Evolutionary conservation across 2,888 invertebrate species (phyloP).

Genomic region (Habrosyne pyritoides): DNA sequence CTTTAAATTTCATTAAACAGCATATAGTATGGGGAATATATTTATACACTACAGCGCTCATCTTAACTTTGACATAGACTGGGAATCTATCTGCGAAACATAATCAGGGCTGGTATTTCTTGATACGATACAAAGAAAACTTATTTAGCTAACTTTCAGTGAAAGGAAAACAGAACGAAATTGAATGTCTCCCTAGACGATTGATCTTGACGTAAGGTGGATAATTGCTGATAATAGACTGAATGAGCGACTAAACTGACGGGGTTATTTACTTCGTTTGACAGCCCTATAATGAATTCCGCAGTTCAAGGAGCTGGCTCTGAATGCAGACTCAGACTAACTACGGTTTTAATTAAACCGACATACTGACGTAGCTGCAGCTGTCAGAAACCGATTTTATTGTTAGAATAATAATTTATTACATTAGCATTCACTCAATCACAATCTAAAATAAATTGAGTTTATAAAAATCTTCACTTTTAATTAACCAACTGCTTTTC

Average conservation of each 20-base stretch:
- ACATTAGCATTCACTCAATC: not conserved
- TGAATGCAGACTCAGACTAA: conserved; percentile 40
- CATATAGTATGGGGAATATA: no score
- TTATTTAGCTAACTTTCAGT: not conserved
- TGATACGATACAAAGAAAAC: conserved; percentile 4
- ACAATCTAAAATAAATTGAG: not conserved
- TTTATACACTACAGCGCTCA: not conserved
- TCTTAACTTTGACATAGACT: not conserved
- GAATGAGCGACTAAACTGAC: conserved; percentile 15
- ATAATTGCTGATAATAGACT: not conserved
- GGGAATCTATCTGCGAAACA: not conserved
- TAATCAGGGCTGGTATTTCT: not conserved
- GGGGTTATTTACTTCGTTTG: conserved; percentile 17
- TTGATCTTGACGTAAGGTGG: conserved; percentile 30
- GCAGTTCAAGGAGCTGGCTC: conserved; percentile 29
- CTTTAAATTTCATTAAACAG: not conserved
- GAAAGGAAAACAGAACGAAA: conserved; percentile 7
- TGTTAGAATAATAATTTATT: conserved; percentile 21
- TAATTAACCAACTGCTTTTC: conserved; percentile 14
- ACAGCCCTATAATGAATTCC: conserved; percentile 34
- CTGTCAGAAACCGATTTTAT: conserved; percentile 26
- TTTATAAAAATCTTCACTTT: conserved; percentile 8
- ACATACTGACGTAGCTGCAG: conserved; percentile 33
- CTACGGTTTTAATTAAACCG: conserved; percentile 61
- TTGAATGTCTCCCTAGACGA: conserved; percentile 21